These are phyloP conservation scores for Meiosimyza platycephala DNA, from an alignment of 2,888 invertebrate genomes.

Conservation along the genomic window DNA sequence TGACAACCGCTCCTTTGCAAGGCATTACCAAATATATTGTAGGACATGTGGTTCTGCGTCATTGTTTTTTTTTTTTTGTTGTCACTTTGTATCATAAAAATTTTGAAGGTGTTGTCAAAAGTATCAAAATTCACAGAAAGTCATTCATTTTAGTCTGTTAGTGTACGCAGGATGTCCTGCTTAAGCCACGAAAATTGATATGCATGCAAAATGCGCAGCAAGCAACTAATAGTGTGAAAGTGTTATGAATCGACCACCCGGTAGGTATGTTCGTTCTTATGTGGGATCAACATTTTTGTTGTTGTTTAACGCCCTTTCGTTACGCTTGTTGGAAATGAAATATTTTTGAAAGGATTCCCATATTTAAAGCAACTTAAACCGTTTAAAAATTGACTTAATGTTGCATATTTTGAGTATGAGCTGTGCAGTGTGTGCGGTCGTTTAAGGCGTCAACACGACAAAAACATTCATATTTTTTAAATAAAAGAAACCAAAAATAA, in stretches of 20 bases:
- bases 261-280: background rate
- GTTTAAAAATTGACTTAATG: constrained; percentile 3
- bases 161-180: constrained; percentile 25
- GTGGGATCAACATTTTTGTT: constrained; percentile 7
- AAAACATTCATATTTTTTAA: background rate
- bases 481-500: background rate
- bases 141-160: background rate
- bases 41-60: background rate
- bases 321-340: constrained; percentile 35
- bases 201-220: constrained; percentile 29
- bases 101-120: constrained; percentile 27
- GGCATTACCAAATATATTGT: too few species aligned
- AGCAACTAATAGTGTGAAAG: constrained; percentile 50
- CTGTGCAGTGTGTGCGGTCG: constrained; percentile 56
- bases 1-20: too few species aligned
- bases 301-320: constrained; percentile 42
- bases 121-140: constrained; percentile 30
- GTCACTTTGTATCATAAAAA: constrained; percentile 3
- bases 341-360: constrained; percentile 19
- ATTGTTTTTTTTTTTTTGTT: background rate
- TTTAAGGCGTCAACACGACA: constrained; percentile 8
- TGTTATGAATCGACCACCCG: constrained; percentile 49
- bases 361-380: background rate
- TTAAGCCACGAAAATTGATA: constrained; percentile 30
- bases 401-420: background rate